Evolutionary conservation across 2,113 vertebrate species (phyloP).

Genomic region (Martes martes): DNA sequence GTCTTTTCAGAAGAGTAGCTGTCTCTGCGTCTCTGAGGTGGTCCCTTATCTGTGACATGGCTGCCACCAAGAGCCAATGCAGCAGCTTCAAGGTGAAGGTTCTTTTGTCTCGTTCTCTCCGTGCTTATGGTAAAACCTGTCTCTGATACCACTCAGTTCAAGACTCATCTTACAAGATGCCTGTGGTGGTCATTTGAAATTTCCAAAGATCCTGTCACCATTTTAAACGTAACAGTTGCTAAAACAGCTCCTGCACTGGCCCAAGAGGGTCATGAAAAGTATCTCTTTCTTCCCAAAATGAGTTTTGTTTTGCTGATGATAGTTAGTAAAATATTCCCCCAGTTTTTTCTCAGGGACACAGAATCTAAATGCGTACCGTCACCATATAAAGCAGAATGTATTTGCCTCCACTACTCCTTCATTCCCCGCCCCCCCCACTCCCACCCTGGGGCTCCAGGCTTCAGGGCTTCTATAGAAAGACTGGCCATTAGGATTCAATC

Average conservation of each 20-base stretch:
- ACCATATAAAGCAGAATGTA: not conserved
- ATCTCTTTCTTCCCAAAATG: not conserved
- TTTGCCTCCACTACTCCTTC: not conserved
- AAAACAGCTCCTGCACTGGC: not conserved
- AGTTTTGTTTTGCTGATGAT: not conserved
- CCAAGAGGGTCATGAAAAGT: not conserved
- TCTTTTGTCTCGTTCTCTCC: not conserved
- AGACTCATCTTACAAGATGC: not conserved
- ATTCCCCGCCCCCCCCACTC: not conserved
- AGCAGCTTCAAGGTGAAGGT: not conserved
- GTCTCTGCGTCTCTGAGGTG: not conserved
- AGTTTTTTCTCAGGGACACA: not conserved
- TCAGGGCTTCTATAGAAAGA: not conserved
- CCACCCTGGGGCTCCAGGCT: not conserved
- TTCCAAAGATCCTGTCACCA: not conserved
- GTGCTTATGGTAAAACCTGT: not conserved
- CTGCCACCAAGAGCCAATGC: not conserved
- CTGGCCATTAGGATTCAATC: not conserved
- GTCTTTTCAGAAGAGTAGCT: not conserved
- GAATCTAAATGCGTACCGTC: not conserved
- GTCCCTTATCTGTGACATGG: not conserved
- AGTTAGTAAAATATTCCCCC: not conserved
- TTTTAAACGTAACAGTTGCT: not conserved
- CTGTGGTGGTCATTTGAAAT: not conserved
- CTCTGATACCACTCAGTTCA: not conserved